Conservation (phyloP, 2,888 invertebrate genomes). For the Galeruca laticollis region DNA sequence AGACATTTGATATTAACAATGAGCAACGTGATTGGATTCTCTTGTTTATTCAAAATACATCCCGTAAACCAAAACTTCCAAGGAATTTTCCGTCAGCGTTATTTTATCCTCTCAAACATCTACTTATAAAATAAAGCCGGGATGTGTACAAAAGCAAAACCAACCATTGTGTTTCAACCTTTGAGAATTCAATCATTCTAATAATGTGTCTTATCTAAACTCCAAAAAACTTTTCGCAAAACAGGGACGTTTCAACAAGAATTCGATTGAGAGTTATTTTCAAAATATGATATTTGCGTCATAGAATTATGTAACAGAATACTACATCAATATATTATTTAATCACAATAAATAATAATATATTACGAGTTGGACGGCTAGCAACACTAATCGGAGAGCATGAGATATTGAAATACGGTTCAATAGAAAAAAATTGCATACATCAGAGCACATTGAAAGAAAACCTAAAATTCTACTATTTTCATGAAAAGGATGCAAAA, state of each 20-base stretch:
- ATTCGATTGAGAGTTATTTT: neutral
- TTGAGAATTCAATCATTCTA: constrained; percentile 29
- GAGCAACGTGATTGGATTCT: neutral
- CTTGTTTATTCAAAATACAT: neutral
- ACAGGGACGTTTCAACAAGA: constrained; percentile 7
- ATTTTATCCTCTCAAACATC: neutral
- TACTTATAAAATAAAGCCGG: neutral
- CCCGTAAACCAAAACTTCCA: neutral
- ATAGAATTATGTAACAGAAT: too few relatives aligned
- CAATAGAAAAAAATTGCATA: too few relatives aligned
- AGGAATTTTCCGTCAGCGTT: neutral
- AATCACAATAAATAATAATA: too few relatives aligned
- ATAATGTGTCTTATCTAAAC: constrained; percentile 25
- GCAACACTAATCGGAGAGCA: too few relatives aligned
- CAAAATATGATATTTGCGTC: neutral
- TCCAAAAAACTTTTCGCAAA: constrained; percentile 3
- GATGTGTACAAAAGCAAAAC: constrained; percentile 10
- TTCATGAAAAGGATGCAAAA: too few relatives aligned
- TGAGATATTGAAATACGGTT: too few relatives aligned
- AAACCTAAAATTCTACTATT: too few relatives aligned
- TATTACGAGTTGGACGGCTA: too few relatives aligned
- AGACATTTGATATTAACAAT: neutral
- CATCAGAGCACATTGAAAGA: too few relatives aligned
- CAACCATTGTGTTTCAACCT: constrained; percentile 19
- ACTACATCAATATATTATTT: too few relatives aligned